Conservation (phyloP, 2,888 invertebrate species). For the Ctenicera cuprea region DNA sequence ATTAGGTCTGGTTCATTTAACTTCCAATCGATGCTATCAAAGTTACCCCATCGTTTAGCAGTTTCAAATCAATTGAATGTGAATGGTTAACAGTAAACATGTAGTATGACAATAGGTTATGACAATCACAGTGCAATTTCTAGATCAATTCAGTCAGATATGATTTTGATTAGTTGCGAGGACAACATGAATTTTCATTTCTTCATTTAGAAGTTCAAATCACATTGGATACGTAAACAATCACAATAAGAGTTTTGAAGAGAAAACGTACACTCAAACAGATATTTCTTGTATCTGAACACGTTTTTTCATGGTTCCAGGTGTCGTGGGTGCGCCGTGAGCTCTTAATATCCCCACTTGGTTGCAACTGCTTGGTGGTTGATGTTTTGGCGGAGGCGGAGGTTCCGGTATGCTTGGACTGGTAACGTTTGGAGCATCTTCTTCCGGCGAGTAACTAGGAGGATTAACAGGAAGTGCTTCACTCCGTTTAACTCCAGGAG, state of each 20-base stretch:
- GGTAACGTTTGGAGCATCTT: conserved; percentile 58
- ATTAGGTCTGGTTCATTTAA: not conserved
- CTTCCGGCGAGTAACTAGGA: conserved; percentile 65
- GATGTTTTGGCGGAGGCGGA: conserved; percentile 77
- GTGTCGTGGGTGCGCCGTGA: conserved; percentile 79
- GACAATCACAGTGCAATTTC: conserved; percentile 65
- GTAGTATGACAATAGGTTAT: conserved; percentile 43
- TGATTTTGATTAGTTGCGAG: conserved; percentile 56
- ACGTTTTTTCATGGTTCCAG: conserved; percentile 89
- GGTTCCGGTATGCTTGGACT: conserved; percentile 77
- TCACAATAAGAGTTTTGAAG: conserved; percentile 43
- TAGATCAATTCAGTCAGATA: conserved; percentile 58
- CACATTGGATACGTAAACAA: conserved; percentile 43
- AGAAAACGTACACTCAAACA: conserved; percentile 77
- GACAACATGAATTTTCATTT: conserved; percentile 45
- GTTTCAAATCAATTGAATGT: conserved; percentile 14
- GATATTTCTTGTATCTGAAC: conserved; percentile 96
- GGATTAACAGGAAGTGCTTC: conserved; percentile 65
- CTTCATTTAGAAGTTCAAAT: conserved; percentile 42
- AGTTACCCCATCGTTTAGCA: not conserved
- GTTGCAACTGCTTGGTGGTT: conserved; percentile 66
- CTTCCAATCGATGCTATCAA: not conserved
- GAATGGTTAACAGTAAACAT: conserved; percentile 36
- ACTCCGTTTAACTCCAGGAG: conserved; percentile 74
- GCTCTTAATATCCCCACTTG: conserved; percentile 79